Conservation (phyloP, 2,113 vertebrate genomes). For the Pteruthius melanotis region DNA sequence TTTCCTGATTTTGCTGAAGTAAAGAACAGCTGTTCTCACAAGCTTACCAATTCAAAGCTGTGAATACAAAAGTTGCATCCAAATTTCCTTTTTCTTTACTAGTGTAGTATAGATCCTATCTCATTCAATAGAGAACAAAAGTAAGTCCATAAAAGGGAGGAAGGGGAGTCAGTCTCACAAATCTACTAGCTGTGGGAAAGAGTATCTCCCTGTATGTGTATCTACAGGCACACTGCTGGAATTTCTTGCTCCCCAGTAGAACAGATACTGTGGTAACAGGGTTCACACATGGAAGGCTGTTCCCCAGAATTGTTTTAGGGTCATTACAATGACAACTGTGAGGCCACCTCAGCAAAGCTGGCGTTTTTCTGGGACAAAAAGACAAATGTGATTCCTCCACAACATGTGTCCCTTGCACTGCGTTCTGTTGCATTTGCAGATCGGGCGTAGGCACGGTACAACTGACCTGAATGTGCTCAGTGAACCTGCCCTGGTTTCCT, state of each 20-base stretch:
- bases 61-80: background rate
- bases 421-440: background rate
- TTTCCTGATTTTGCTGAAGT: conserved; percentile 28
- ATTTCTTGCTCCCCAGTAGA: background rate
- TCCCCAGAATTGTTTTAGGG: background rate
- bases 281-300: background rate
- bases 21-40: conserved; percentile 31
- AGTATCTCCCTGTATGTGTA: background rate
- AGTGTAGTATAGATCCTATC: background rate
- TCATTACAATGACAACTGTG: background rate
- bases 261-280: accelerated
- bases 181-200: background rate
- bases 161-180: background rate
- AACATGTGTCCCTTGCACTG: background rate
- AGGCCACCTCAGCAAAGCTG: background rate
- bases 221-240: background rate
- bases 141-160: background rate
- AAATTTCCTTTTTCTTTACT: background rate
- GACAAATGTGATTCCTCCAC: background rate
- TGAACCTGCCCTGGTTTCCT: background rate
- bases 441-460: background rate
- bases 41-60: background rate
- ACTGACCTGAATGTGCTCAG: background rate
- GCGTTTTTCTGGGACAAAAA: background rate
- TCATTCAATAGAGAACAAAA: background rate